Percentiles rank a stretch among this genome's conserved stretches.
Conservation (phyloP, 2,888 invertebrate genomes). For the Acronicta psi region DNA sequence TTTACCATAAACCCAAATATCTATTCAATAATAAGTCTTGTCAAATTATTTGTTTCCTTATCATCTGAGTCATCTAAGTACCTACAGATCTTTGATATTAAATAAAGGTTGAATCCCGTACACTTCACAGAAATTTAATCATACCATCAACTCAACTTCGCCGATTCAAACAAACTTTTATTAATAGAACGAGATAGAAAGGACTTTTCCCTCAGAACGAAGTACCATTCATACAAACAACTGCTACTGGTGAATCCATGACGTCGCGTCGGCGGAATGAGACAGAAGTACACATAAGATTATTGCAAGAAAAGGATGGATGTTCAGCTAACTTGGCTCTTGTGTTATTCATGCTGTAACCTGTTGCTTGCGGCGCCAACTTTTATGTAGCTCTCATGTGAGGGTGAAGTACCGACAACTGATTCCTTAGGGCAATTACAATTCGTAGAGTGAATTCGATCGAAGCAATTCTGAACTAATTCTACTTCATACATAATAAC, state of each 20-base stretch:
- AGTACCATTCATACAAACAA: slow-evolving; percentile 14
- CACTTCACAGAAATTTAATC: slow-evolving; percentile 5
- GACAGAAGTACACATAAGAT: background rate
- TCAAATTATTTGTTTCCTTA: too few relatives aligned
- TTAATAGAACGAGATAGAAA: slow-evolving; percentile 5
- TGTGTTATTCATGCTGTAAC: slow-evolving; percentile 31
- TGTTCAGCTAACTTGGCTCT: slow-evolving; percentile 2
- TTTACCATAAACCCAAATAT: too few relatives aligned
- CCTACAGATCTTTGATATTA: too few relatives aligned
- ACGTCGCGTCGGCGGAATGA: slow-evolving; percentile 10
- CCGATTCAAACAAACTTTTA: slow-evolving; percentile 14
- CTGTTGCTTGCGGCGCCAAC: slow-evolving; percentile 30
- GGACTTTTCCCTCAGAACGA: slow-evolving; percentile 13
- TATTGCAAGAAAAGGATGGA: slow-evolving; percentile 9
- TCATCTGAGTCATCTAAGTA: too few relatives aligned
- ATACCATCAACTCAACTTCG: slow-evolving; percentile 13
- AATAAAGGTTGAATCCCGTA: background rate
- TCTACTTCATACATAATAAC: too few relatives aligned
- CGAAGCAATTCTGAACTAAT: too few relatives aligned
- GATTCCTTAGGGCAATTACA: slow-evolving; percentile 14
- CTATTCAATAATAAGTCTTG: too few relatives aligned
- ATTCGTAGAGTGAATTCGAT: background rate
- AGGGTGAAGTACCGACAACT: slow-evolving; percentile 11
- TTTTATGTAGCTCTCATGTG: slow-evolving; percentile 7
- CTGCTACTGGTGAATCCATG: slow-evolving; percentile 4